A percentile compares a stretch with the other conserved stretches of the same genome.
Evolutionary conservation across 2,888 invertebrate genomes (phyloP).

Genomic region (Cyaniris semiargus): DNA sequence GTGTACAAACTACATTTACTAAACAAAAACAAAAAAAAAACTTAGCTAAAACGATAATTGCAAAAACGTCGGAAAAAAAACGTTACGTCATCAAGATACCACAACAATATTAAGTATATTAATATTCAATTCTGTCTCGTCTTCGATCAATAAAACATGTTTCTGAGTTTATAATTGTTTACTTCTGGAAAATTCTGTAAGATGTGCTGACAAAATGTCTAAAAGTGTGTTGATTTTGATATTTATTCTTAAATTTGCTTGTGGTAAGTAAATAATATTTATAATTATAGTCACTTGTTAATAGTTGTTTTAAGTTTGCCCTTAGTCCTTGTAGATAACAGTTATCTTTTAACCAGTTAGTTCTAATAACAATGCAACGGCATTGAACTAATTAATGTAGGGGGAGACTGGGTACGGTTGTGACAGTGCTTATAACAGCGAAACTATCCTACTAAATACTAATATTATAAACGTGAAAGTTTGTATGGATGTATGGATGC

Average conservation of each 20-base stretch:
- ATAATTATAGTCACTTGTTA: neutral
- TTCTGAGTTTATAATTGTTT: neutral
- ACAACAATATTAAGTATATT: neutral
- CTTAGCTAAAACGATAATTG: neutral
- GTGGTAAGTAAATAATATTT: neutral
- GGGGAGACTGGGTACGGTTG: too few species aligned
- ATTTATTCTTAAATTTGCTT: neutral
- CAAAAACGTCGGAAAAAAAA: constrained; percentile 22
- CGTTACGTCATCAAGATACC: constrained; percentile 7
- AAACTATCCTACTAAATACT: too few species aligned
- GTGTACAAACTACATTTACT: constrained; percentile 2
- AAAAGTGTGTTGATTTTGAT: neutral
- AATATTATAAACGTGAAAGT: too few species aligned
- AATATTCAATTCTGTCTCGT: neutral
- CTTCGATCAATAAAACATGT: neutral
- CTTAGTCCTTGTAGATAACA: neutral
- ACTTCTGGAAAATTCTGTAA: neutral
- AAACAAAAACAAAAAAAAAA: constrained; percentile 4
- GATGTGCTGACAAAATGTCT: constrained; percentile 8
- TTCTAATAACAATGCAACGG: neutral
- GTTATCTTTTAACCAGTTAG: neutral
- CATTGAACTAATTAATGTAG: neutral
- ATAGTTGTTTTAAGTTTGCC: neutral
- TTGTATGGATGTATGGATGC: too few species aligned
- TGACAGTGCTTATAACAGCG: too few species aligned